Conservation (phyloP, 2,888 invertebrate species). For the Gerris lacustris region DNA sequence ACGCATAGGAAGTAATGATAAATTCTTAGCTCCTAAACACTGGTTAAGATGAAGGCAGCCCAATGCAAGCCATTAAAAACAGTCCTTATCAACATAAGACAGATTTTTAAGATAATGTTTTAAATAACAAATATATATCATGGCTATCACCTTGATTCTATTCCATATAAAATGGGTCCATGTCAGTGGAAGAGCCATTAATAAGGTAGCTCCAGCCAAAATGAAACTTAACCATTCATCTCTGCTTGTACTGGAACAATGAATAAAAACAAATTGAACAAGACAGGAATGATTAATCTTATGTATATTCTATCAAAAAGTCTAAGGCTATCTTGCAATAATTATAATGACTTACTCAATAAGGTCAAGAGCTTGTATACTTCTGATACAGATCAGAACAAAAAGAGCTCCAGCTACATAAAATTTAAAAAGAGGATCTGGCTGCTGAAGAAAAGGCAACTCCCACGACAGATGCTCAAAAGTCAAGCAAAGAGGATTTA, state of each 20-base stretch:
- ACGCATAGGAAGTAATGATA: no score
- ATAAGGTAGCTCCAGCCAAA: constrained; percentile 40
- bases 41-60: no score
- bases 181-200: constrained; percentile 52
- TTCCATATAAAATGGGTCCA: constrained; percentile 68
- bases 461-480: constrained; percentile 56
- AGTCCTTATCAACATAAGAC: no score
- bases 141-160: constrained; percentile 5
- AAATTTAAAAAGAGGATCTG: constrained; percentile 76
- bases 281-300: no score
- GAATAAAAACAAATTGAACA: neutral
- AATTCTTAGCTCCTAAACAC: no score
- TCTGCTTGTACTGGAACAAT: constrained; percentile 33
- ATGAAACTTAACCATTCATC: constrained; percentile 41
- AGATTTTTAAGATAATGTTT: no score
- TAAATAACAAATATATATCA: no score
- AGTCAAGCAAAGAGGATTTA: constrained; percentile 49
- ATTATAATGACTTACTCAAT: constrained; percentile 38
- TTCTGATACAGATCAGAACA: constrained; percentile 46
- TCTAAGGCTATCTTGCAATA: no score
- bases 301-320: no score
- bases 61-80: no score
- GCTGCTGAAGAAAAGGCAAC: constrained; percentile 55
- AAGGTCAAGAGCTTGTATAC: constrained; percentile 49
- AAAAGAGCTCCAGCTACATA: constrained; percentile 52